These are phyloP conservation scores for Hormaphis cornu DNA, from an alignment of 1,140 invertebrate genomes.

Conservation along the genomic window DNA sequence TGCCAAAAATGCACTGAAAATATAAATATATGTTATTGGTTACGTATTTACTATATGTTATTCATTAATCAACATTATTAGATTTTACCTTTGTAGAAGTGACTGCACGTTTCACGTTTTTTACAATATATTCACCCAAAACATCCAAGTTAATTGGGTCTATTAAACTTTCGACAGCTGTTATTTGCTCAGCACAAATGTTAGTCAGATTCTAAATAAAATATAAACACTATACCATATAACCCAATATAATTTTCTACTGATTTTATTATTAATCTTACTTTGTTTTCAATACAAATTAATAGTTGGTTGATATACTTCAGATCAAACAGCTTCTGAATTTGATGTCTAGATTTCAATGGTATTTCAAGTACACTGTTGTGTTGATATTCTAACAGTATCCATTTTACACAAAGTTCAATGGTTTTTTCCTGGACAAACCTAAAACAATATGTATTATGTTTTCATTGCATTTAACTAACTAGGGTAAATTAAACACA, in stretches of 20 bases:
- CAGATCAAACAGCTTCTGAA: constrained; percentile 24
- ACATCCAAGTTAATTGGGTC: constrained; percentile 18
- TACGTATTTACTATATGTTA: too few species aligned
- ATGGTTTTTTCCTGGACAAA: constrained; percentile 18
- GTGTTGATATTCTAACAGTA: background rate
- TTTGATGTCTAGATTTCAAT: constrained; percentile 18
- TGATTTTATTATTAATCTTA: background rate
- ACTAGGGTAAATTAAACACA: too few species aligned
- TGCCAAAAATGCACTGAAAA: constrained; percentile 21
- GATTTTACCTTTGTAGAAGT: constrained; percentile 17
- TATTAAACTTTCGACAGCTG: constrained; percentile 10
- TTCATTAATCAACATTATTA: background rate
- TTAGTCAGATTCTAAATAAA: background rate
- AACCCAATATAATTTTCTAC: background rate
- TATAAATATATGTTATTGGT: background rate
- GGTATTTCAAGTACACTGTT: constrained; percentile 4
- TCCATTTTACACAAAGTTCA: background rate
- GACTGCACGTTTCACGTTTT: constrained; percentile 25
- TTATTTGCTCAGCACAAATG: background rate
- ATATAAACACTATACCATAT: background rate
- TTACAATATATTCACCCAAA: constrained; percentile 10
- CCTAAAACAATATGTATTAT: background rate
- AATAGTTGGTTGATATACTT: constrained; percentile 22
- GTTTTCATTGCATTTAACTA: too few species aligned
- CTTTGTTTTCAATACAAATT: constrained; percentile 5